Base-by-base conservation (phyloP, 2,113 vertebrate species). In the Anolis sagrei region DNA sequence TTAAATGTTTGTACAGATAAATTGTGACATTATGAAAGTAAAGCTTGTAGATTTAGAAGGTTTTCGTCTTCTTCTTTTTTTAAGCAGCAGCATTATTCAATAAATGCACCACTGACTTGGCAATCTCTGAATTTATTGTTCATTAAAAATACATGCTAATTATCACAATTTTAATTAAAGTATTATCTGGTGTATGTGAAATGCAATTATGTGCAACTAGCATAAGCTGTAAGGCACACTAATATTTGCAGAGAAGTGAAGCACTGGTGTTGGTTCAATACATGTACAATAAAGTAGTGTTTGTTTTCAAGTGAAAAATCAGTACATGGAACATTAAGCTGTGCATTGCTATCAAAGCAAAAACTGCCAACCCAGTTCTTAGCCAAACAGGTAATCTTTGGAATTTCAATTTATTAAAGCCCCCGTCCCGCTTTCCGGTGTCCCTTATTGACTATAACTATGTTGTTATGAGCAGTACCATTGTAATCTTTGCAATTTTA, bases 121-220 rank as follows among this genome's bases (percentile, higher is more conserved):
- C 95, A 94, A 93, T 72, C 90, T 91, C 85, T 64, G 89, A 95
- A 96, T 96, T 94, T 96, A 96, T 93, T 95, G 94, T 93, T 96
- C 91, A 90, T 93, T 95, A 95, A 94, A 95, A 92, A 86, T 89
- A 90, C 89, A 96, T 93, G 94, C 91, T 96, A 96, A 96, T 95
- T 94, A 96, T 90, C 92, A 86, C 75, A 82, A 89, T 94, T 96
- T 96, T 96, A 96, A 97, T 96, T 95, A 95, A 96, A 96, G 93
- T 95, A 95, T 96, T 96, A 96, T 92, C 93, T 86, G 62, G 92
- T 95, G 90, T 90, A 90, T 90, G 93, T 93, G 91, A 92, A 93
- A 95, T 93, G 95, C 92, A 96, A 95, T 97, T 96, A 96, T 49
- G 94, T 91, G 90, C 94, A 91, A 93, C 95, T 95, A 90, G 90